Base-by-base conservation (phyloP, 2,888 invertebrate species). In the Cheilosia urbana region DNA sequence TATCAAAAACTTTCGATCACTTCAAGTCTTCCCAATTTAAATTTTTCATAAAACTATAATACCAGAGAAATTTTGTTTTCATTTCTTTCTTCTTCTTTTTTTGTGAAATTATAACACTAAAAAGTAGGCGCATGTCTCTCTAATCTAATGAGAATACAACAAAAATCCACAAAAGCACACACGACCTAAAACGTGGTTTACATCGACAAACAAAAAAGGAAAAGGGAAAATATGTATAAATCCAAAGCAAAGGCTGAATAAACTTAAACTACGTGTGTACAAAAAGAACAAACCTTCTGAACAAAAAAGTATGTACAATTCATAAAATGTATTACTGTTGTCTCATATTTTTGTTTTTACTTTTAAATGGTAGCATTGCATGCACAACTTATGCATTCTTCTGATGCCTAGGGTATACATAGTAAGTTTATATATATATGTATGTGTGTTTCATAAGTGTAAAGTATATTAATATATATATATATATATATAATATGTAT, bases 381-480 rank as follows among this genome's bases (percentile, higher is more conserved):
- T 85, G 76, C 76, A 80, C 71, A 75, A 49, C 47, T 57, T 71
- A 80, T 85, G 80, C 80, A 80, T 68, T 76, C 76, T 71, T 76
- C 76, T 66, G 24, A 71, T 80, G 71, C 76, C 66, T 76, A 80
- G 69, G 80, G 80, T 85, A 85, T 85, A 85, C 84, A 76, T 85
- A 75, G 75, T 75, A 69, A 69, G 37, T 81, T 78, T 78, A n/a
- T n/a, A n/a, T n/a, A n/a, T 62, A 49, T 71, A 57, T 82, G 51
- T 71, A 71, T 85, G 49, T 85, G 71, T 79, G 69, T 80, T 60
- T 71, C 72, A 80, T 85, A 85, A 76, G 85, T 80, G 75, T 85
- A 85, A 80, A 80, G 85, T 80, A 76, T 85, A 85, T 85, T 85
- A 85, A 84, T 80, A 80, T 79, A 68, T 80, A 62, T 83, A 68